phyloP scores from a whole-genome alignment of 2,888 invertebrate species.

The Caenorhabditis panamensis region DNA sequence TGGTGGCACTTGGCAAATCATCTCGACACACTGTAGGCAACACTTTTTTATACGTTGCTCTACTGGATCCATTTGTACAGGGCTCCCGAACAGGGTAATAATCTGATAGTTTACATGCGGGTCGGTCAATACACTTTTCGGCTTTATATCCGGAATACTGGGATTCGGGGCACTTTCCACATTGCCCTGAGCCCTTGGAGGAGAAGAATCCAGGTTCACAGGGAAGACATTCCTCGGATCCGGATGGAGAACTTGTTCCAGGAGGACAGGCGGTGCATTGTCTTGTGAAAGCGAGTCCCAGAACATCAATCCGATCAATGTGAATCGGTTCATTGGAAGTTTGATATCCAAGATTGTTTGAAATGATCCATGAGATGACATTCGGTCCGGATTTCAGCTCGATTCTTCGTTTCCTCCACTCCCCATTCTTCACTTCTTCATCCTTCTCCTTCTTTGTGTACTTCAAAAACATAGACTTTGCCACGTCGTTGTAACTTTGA shows the following conservation, averaged over 20 bases:
- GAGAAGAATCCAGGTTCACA: constrained; percentile 83
- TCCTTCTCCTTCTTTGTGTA: constrained; percentile 50
- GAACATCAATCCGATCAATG: constrained; percentile 76
- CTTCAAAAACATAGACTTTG: constrained; percentile 52
- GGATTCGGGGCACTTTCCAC: constrained; percentile 82
- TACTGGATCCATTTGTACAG: constrained; percentile 81
- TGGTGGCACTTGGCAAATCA: constrained; percentile 81
- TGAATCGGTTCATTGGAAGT: constrained; percentile 69
- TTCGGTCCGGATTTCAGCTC: constrained; percentile 82
- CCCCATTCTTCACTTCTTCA: constrained; percentile 64
- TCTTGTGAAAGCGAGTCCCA: constrained; percentile 84
- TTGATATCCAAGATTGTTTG: constrained; percentile 81
- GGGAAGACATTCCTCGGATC: constrained; percentile 82
- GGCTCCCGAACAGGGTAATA: constrained; percentile 83
- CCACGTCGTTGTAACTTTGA: constrained; percentile 72
- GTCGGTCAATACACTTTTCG: constrained; percentile 82
- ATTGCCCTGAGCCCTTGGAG: constrained; percentile 82
- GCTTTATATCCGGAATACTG: constrained; percentile 82
- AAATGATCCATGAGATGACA: constrained; percentile 84
- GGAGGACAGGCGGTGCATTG: constrained; percentile 82
- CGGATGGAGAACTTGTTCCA: constrained; percentile 83
- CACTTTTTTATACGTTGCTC: constrained; percentile 83
- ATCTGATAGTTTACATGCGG: constrained; percentile 83
- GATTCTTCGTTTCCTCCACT: constrained; percentile 71
- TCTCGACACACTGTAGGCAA: constrained; percentile 84